Evolutionary conservation across 2,113 vertebrate species (phyloP), one percentile per base, ranked within the genome.

Genomic region (Calyptommatus sinebrachiatus): DNA sequence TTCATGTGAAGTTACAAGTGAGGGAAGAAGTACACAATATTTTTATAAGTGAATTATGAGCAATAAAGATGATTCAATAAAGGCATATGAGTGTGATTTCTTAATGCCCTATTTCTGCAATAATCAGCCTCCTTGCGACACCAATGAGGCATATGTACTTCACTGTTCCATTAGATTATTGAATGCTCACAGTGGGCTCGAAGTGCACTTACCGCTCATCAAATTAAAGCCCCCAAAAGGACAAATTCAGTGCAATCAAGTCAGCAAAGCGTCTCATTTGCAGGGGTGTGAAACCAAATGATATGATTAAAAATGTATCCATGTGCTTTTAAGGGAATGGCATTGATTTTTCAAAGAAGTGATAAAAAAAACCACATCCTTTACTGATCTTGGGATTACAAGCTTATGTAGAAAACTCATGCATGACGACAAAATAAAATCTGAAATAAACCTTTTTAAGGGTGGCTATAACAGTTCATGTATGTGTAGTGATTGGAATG

Each of bases 181-280:
- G 89, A 92, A 90, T 4, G 20, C 82, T 87, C 85, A 83, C 79
- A 78, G 83, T 81, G 85, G 86, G 83, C 85, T 83, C 50, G 72
- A 88, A 88, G 82, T 63, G 29, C 83, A 79, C 83, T 91, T 84
- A 88, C n/a, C 84, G 85, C 83, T 93, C 88, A 89, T 93, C 78
- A 91, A 89, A 91, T 89, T 86, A 89, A 84, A 69, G 24, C 62
- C 46, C 84, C 84, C 88, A 31, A 76, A 88, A 88, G 83, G 81
- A 88, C 77, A 85, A 91, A 91, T 89, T 78, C 86, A 76, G 78
- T 83, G 24, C 76, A 79, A 89, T 88, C 86, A 86, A 90, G 69
- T 78, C 77, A 73, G 76, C 71, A 83, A 90, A 73, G 77, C 69
- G 85, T 80, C 79, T 81, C 80, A 81, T 90, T 89, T 86, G 78